Evolutionary conservation across 1,140 invertebrate genomes (phyloP), one percentile per base, ranked within the genome.

Genomic region (Diprion similis): DNA sequence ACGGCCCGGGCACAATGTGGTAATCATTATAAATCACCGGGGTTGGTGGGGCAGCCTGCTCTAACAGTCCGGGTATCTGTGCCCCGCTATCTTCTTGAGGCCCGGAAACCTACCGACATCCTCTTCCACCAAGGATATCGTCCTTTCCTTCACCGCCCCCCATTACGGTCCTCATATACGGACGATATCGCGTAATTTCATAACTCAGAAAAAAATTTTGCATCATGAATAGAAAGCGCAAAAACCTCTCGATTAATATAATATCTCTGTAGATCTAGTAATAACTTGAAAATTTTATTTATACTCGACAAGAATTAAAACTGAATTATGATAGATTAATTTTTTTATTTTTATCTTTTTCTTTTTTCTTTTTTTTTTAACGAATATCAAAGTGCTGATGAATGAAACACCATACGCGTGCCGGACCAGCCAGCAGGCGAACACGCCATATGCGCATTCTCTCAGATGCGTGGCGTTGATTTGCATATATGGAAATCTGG

Each of bases 1-100:
- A 79, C 77, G 78, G 51, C 77, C 77, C 77, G 72, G 74, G 78
- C 77, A 79, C 82, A 79, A 80, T 78, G 80, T 77, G 74, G 78
- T 85, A 85, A 85, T 85, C 80, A 82, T 82, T 81, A 83, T 83
- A 85, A 83, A 85, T 84, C 80, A 83, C 76, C 76, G 67, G 75
- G 75, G 73, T 78, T 77, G 66, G 69, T 77, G 75, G 73, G 72
- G 24, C 24, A 37, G 24, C 24, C 24, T 37, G 24, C 24, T 37
- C 24, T 37, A 37, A 37, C 24, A 37, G 51, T 59, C 11, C 11
- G 51, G 11, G n/a, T 75, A 72, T 72, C 66, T 71, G 71, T 73
- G 13, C 68, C 24, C 73, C 76, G 73, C 76, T 79, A 72, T 73
- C 74, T 70, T 67, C 72, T 72, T 46, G 68, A 46, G 71, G 68